These are phyloP conservation scores for Electrona antarctica DNA, from an alignment of 2,113 vertebrate genomes.

Conservation along the genomic window DNA sequence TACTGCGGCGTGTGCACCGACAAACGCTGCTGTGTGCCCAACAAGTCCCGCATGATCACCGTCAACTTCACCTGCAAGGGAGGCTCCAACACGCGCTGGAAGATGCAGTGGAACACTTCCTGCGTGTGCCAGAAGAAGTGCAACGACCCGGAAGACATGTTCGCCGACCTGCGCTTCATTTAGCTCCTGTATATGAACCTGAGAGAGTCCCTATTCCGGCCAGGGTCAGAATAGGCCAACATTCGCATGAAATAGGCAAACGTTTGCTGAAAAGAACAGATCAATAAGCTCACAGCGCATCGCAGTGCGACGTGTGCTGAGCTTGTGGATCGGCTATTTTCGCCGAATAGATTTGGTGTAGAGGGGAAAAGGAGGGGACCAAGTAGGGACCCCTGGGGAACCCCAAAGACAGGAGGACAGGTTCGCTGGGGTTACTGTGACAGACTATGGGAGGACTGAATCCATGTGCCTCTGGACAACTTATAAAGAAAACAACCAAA, in stretches of 20 bases:
- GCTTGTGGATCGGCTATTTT: no score
- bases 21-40: constrained; percentile 90
- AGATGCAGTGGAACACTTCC: constrained; percentile 95
- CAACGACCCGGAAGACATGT: constrained; percentile 84
- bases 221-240: no score
- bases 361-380: no score
- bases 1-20: constrained; percentile 91
- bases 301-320: no score
- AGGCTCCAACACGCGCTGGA: constrained; percentile 86
- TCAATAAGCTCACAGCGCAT: no score
- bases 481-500: not conserved
- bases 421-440: not conserved
- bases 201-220: not conserved
- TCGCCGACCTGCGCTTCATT: constrained; percentile 88
- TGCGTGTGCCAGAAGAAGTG: constrained; percentile 92
- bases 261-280: no score
- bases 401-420: not conserved
- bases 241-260: no score
- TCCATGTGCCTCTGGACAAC: not conserved
- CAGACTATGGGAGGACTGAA: constrained; percentile 9
- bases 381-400: no score
- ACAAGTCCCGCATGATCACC: constrained; percentile 86
- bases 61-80: constrained; percentile 88
- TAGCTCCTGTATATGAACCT: constrained; percentile 60
- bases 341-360: no score